Evolutionary conservation across 1,140 invertebrate genomes (phyloP), one percentile per base, ranked within the genome.

Genomic region (Drosophila tsacasi): DNA sequence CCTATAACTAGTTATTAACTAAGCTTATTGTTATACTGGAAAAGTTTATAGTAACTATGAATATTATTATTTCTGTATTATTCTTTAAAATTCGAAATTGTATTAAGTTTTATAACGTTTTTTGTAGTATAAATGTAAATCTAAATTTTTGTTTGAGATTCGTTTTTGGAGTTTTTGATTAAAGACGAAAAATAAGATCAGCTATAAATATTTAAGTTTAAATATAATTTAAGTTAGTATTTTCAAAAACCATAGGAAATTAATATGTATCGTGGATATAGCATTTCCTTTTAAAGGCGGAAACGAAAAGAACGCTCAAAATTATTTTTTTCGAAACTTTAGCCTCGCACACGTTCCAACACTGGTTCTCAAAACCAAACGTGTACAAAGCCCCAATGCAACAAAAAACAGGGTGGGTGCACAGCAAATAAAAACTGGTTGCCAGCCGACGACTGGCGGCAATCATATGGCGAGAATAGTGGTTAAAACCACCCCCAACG

Each of bases 381-480:
- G 62, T 69, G 27, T 21, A 66, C 17, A 67, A 12, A 6, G 46
- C 27, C 64, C 19, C 35, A 67, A 63, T 19, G 1, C 27, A 7
- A 10, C 25, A 35, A 5, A 25, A 57, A 57, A 35, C 15, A 68
- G 66, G 63, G 66, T 44, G 37, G 27, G 35, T 66, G 35, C 35
- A 17, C 13, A 7, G 6, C 17, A 30, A 32, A 32, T 5, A 30
- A 72, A 73, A 50, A 73, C 69, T 73, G 54, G 69, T 72, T 72
- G 42, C 44, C 69, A 73, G 27, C 39, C 50, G 35, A 35, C 27
- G 0, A 39, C 25, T 42, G 13, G n/a, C 19, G 15, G n/a, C 37
- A 73, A 74, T 73, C 67, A 73, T 73, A 61, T 73, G 68, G 67
- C 13, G 30, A 44, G 27, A 74, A 74, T 72, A 74, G 71, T 50